These are phyloP conservation scores for Diloba caeruleocephala DNA, from an alignment of 2,888 invertebrate species.

Conservation along the genomic window DNA sequence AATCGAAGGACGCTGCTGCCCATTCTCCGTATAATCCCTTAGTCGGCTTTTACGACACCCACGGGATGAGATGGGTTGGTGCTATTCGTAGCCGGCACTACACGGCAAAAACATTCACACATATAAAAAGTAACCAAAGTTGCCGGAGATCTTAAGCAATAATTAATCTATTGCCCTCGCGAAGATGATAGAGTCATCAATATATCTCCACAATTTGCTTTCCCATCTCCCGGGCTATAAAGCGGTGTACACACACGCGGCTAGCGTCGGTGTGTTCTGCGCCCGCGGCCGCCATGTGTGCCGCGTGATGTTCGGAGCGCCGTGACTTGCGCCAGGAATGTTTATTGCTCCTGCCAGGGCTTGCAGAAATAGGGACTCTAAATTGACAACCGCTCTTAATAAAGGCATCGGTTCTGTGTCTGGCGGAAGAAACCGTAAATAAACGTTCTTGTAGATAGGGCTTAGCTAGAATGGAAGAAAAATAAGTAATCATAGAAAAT, in stretches of 20 bases:
- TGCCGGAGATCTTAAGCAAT: no score
- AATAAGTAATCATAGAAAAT: no score
- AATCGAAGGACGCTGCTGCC: no score
- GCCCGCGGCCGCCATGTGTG: slow-evolving; percentile 74
- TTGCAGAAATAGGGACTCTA: slow-evolving; percentile 42
- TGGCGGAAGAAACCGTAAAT: background rate
- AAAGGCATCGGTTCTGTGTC: slow-evolving; percentile 28
- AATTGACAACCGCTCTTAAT: slow-evolving; percentile 47
- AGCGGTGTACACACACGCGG: slow-evolving; percentile 62
- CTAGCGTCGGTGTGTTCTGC: slow-evolving; percentile 60
- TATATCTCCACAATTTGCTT: background rate
- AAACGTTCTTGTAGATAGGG: background rate
- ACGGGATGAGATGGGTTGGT: no score
- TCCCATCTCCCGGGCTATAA: slow-evolving; percentile 55
- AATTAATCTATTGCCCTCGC: no score
- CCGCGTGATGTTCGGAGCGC: slow-evolving; percentile 69
- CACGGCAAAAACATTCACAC: no score
- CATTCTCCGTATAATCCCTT: no score
- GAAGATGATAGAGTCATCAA: no score
- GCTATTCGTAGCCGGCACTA: no score
- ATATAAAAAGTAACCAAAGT: no score
- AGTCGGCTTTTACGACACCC: no score
- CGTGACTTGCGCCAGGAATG: slow-evolving; percentile 82
- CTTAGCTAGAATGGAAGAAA: no score
- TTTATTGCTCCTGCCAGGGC: slow-evolving; percentile 74